A percentile compares a stretch with the other conserved stretches of the same genome.
phyloP scores from a whole-genome alignment of 1,140 invertebrate genomes.

The fruit fly (Drosophila melanogaster) region Release_6_plus_ISO1_MT NT_033777.3:28108001-28108500 shows the following conservation, averaged over 20 bases:
- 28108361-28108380: constrained; percentile 77
- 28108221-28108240: constrained; percentile 62
- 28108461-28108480: constrained; percentile 12
- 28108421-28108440: constrained; percentile 73
- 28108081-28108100: constrained; percentile 33
- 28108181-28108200: constrained; percentile 84
- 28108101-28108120: constrained; percentile 21
- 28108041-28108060: constrained; percentile 32
- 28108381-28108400: constrained; percentile 81
- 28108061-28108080: constrained; percentile 27
- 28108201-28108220: constrained; percentile 83
- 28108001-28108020: constrained; percentile 78
- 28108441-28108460: constrained; percentile 34
- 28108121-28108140: constrained; percentile 40
- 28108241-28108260: constrained; percentile 5
- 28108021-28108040: constrained; percentile 80
- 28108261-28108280: not conserved
- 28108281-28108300: constrained; percentile 51
- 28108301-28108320: constrained; percentile 34
- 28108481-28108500: not conserved
- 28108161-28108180: constrained; percentile 62
- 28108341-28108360: constrained; percentile 43
- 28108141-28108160: constrained; percentile 42
- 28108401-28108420: constrained; percentile 82
- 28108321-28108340: constrained; percentile 65